phyloP scores from a whole-genome alignment of 2,888 invertebrate species.

The Philaethria dido region DNA sequence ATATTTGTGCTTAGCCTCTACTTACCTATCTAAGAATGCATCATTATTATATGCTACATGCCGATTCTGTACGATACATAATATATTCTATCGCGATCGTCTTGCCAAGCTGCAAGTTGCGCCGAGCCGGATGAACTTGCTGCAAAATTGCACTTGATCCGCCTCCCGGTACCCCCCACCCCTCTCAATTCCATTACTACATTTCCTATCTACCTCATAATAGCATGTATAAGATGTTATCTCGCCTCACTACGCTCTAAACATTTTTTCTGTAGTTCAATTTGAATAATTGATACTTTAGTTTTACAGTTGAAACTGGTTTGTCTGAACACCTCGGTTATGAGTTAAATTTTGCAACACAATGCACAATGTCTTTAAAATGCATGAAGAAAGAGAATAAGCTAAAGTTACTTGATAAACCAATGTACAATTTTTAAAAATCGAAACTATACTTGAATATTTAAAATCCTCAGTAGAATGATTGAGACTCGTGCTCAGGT shows the following conservation, averaged over 20 bases:
- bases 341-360: not conserved
- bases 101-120: constrained; percentile 49
- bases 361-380: no score
- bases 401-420: no score
- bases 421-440: no score
- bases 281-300: not conserved
- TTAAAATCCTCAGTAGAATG: not conserved
- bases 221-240: constrained; percentile 34
- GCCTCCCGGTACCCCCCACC: constrained; percentile 51
- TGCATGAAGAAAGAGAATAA: no score
- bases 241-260: constrained; percentile 18
- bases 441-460: not conserved
- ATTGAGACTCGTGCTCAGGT: constrained; percentile 26
- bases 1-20: not conserved
- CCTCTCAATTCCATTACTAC: constrained; percentile 60
- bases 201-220: constrained; percentile 41
- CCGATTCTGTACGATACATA: constrained; percentile 23
- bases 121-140: constrained; percentile 55
- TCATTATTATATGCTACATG: constrained; percentile 21
- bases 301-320: not conserved
- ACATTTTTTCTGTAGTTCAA: not conserved
- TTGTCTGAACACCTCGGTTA: not conserved
- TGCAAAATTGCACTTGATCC: constrained; percentile 74
- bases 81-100: constrained; percentile 42
- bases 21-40: not conserved